Evolutionary conservation across 2,797 vertebrate species (phyloP).

Genomic region (Gadopsis bispinosus): DNA sequence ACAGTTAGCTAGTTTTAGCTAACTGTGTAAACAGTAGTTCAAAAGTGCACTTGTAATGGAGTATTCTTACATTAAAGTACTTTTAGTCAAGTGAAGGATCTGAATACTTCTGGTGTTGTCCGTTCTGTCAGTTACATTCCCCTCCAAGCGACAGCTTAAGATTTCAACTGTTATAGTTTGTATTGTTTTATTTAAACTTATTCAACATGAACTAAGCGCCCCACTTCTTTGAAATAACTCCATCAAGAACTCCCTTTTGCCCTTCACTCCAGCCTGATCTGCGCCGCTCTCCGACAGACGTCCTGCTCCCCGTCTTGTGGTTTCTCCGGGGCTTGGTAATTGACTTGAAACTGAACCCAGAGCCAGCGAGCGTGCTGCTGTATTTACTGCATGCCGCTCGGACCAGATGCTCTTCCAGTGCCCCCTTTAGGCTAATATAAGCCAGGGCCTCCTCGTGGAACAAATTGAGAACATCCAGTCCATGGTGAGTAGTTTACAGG

Average conservation of each 20-base stretch:
- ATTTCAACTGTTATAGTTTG: not conserved
- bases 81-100: not conserved
- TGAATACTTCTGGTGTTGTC: not conserved
- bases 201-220: not conserved
- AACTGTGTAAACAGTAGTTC: no score
- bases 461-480: constrained; percentile 66
- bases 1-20: no score
- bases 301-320: constrained; percentile 49
- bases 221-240: constrained; percentile 15
- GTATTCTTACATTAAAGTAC: not conserved
- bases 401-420: constrained; percentile 67
- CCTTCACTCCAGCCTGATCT: constrained; percentile 26
- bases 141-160: not conserved
- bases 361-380: constrained; percentile 39
- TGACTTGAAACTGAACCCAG: constrained; percentile 43
- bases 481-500: constrained; percentile 59
- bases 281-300: constrained; percentile 27
- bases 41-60: not conserved
- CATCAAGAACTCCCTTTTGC: not conserved
- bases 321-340: constrained; percentile 45
- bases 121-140: not conserved
- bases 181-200: not conserved
- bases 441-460: constrained; percentile 49
- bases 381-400: constrained; percentile 22
- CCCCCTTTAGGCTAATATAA: constrained; percentile 62